Evolutionary conservation across 1,140 invertebrate species (phyloP).

Genomic region (Onthophagus taurus): DNA sequence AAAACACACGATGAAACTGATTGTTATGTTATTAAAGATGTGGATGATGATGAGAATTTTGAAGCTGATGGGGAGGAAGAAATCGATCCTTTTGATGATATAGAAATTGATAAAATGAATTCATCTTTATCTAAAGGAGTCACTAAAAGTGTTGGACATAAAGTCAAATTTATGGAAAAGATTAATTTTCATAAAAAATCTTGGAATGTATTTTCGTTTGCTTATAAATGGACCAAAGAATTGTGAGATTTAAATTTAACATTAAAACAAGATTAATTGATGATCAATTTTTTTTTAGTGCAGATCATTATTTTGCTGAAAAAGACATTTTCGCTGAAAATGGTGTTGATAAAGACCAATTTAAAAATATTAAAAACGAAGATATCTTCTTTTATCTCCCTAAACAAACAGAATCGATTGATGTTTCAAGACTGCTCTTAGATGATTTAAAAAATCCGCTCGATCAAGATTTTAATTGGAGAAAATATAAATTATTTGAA

Average conservation of each 20-base stretch:
- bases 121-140: neutral
- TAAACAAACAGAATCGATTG: conserved; percentile 35
- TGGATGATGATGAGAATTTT: conserved; percentile 4
- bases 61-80: conserved; percentile 2
- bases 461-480: conserved; percentile 32
- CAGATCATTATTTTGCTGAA: conserved; percentile 35
- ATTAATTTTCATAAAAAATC: too few species aligned
- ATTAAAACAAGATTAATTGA: neutral
- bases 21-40: neutral
- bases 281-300: conserved; percentile 24
- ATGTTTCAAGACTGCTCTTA: conserved; percentile 21
- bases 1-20: conserved; percentile 3
- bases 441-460: conserved; percentile 17
- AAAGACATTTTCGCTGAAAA: conserved; percentile 34
- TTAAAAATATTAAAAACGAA: conserved; percentile 19
- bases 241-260: conserved; percentile 32
- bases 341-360: conserved; percentile 20
- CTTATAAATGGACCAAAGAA: conserved; percentile 35
- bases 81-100: neutral
- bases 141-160: neutral
- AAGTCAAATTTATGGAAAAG: too few species aligned
- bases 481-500: conserved; percentile 40
- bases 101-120: conserved; percentile 1
- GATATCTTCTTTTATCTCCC: conserved; percentile 37
- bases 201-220: too few species aligned